Conservation (phyloP, 2,888 invertebrate species). For the Malacosoma neustria region DNA sequence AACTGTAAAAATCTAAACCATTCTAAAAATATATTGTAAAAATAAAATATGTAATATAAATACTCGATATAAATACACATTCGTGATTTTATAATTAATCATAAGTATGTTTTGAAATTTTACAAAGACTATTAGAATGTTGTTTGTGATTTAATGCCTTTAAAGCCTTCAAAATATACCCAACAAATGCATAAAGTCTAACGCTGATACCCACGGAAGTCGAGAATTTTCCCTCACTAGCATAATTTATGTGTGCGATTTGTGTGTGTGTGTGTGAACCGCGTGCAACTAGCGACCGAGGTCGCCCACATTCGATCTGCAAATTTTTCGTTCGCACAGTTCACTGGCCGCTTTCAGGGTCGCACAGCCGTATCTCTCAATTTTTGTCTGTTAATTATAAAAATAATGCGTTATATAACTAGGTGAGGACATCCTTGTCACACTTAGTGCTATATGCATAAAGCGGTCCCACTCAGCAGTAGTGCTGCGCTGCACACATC, state of each 20-base stretch:
- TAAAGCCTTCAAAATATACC: too few species aligned
- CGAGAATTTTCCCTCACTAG: slow-evolving; percentile 45
- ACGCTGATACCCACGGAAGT: slow-evolving; percentile 41
- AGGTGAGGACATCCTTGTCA: slow-evolving; percentile 33
- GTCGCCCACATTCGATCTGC: slow-evolving; percentile 75
- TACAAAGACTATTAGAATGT: too few species aligned
- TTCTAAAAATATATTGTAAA: too few species aligned
- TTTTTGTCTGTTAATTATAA: slow-evolving; percentile 75
- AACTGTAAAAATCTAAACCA: too few species aligned
- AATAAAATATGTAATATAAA: too few species aligned
- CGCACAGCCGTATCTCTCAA: slow-evolving; percentile 68
- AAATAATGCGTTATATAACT: slow-evolving; percentile 74
- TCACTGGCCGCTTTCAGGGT: slow-evolving; percentile 67
- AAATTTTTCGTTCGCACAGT: slow-evolving; percentile 67
- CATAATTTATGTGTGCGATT: slow-evolving; percentile 20
- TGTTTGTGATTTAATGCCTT: too few species aligned
- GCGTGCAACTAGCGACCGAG: slow-evolving; percentile 65
- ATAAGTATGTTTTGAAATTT: too few species aligned
- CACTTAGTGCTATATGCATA: slow-evolving; percentile 19
- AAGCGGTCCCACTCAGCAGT: slow-evolving; percentile 33
- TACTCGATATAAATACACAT: too few species aligned
- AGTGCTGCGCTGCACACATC: slow-evolving; percentile 53
- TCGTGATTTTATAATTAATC: too few species aligned
- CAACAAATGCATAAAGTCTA: background rate
- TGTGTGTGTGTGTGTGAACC: slow-evolving; percentile 32